Conservation (phyloP, 2,888 invertebrate genomes). For the Tinea semifulvella region DNA sequence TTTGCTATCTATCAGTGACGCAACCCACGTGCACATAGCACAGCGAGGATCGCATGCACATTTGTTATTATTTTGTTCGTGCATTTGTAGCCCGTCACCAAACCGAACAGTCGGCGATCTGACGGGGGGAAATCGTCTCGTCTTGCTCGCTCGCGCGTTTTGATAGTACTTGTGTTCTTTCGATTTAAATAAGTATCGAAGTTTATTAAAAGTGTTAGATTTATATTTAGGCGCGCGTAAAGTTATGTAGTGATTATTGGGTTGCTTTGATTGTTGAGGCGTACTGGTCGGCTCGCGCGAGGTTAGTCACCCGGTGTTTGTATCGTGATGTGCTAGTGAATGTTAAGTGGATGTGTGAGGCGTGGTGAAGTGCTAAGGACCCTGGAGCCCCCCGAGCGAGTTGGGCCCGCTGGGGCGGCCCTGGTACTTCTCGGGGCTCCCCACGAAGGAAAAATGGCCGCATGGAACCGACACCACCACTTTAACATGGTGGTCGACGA, state of each 20-base stretch:
- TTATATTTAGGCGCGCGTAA: constrained; percentile 41
- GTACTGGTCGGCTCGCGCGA: constrained; percentile 45
- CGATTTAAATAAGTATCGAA: constrained; percentile 35
- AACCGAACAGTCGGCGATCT: constrained; percentile 41
- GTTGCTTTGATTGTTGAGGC: constrained; percentile 53
- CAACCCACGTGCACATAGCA: constrained; percentile 63
- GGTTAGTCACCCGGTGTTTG: constrained; percentile 50
- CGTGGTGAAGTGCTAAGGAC: constrained; percentile 62
- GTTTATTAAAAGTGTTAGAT: constrained; percentile 26
- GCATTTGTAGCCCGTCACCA: constrained; percentile 67
- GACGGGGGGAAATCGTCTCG: constrained; percentile 48
- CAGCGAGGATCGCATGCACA: constrained; percentile 68
- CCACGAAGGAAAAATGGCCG: constrained; percentile 72
- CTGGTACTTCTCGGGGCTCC: constrained; percentile 68
- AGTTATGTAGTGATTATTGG: constrained; percentile 24
- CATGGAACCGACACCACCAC: constrained; percentile 80
- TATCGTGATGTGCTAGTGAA: constrained; percentile 50
- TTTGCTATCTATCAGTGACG: constrained; percentile 41
- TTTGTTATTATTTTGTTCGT: constrained; percentile 78
- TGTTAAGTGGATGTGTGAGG: constrained; percentile 54
- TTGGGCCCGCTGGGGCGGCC: constrained; percentile 69
- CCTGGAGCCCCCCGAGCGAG: constrained; percentile 72
- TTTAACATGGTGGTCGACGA: constrained; percentile 75
- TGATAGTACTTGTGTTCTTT: constrained; percentile 14
- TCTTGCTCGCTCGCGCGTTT: constrained; percentile 41